A percentile compares a stretch with the other conserved stretches of the same genome.
These are phyloP conservation scores for Apodemus sylvaticus DNA, from an alignment of 2,113 vertebrate species.

Conservation along the genomic window DNA sequence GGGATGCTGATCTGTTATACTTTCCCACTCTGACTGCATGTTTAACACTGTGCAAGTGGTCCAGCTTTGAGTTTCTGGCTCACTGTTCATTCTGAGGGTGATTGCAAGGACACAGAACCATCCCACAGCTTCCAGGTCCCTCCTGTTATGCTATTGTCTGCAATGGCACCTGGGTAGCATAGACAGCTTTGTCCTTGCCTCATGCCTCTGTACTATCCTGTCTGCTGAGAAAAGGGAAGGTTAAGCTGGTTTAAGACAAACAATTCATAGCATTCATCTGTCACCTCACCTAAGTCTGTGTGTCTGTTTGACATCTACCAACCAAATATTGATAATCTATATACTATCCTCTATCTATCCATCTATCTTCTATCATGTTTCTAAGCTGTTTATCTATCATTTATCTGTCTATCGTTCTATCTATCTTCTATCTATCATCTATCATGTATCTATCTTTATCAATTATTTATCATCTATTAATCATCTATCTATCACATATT, in stretches of 20 bases:
- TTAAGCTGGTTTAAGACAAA: background rate
- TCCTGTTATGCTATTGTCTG: background rate
- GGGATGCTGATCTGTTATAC: background rate
- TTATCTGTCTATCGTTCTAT: background rate
- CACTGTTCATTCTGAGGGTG: background rate
- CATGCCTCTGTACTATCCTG: background rate
- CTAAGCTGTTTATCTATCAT: background rate
- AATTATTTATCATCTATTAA: background rate
- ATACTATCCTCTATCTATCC: background rate
- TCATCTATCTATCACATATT: background rate
- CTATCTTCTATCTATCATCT: background rate
- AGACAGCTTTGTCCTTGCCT: background rate
- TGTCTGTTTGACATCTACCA: background rate
- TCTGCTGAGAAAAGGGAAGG: background rate
- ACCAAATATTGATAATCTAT: background rate
- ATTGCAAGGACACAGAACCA: background rate
- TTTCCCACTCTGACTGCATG: background rate
- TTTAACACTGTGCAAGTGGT: constrained; percentile 13
- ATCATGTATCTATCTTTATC: background rate
- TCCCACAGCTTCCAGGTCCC: background rate
- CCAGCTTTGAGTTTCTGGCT: constrained; percentile 39
- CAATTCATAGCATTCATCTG: background rate
- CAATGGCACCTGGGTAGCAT: background rate
- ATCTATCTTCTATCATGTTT: background rate
- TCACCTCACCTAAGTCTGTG: background rate